Percentiles rank a stretch among this genome's conserved stretches.
phyloP scores from a whole-genome alignment of 2,888 invertebrate species.

The Cecidostiba fungosa region DNA sequence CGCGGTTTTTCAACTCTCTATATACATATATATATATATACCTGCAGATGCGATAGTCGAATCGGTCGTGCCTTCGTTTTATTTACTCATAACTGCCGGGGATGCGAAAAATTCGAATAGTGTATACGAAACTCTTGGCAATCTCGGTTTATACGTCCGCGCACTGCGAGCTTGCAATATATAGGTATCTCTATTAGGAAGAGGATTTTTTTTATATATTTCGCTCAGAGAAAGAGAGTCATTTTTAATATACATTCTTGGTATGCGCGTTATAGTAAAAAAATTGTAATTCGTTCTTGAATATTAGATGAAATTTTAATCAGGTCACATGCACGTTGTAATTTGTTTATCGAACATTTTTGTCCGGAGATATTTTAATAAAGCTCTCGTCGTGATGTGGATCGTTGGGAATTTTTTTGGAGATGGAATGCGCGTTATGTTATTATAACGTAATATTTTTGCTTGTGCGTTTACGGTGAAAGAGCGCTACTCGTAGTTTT shows the following conservation, averaged over 20 bases:
- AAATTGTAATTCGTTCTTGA: neutral
- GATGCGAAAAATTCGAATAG: slow-evolving; percentile 7
- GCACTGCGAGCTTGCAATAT: neutral
- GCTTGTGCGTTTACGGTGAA: neutral
- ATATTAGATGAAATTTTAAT: neutral
- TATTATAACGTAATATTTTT: neutral
- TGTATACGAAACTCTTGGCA: neutral
- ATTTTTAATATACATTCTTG: neutral
- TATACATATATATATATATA: neutral
- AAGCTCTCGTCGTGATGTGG: neutral
- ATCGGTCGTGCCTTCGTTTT: neutral
- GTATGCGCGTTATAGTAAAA: neutral
- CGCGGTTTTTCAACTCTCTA: neutral
- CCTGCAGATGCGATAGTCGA: neutral
- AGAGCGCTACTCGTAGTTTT: neutral
- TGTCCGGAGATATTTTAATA: neutral
- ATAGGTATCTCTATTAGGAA: neutral
- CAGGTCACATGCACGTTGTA: neutral
- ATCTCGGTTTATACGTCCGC: neutral
- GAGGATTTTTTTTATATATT: neutral
- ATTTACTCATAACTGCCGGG: slow-evolving; percentile 8
- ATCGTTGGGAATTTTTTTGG: neutral
- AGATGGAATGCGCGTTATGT: too few relatives aligned
- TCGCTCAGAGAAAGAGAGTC: neutral
- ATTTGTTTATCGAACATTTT: neutral